Conservation (phyloP, 1,140 invertebrate species). For the Trachelipus rathkii region DNA sequence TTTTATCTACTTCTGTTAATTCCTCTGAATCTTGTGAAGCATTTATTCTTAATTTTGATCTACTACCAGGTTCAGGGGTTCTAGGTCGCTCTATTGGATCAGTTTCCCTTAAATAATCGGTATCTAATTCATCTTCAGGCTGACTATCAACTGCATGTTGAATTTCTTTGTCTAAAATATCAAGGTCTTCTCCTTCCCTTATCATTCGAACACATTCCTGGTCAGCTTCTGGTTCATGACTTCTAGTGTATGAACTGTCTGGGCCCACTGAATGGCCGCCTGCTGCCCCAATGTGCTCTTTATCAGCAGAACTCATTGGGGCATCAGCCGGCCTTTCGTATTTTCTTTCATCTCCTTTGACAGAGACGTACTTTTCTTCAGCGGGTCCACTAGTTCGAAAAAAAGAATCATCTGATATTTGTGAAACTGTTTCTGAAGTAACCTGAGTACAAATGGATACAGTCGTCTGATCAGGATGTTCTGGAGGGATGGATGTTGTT, state of each 20-base stretch:
- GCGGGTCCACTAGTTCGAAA: conserved; percentile 56
- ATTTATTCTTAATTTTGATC: conserved; percentile 31
- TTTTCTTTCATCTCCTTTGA: conserved; percentile 51
- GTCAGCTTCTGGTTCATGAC: conserved; percentile 47
- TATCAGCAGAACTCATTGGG: conserved; percentile 25
- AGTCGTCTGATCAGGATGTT: conserved; percentile 53
- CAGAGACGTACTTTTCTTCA: conserved; percentile 56
- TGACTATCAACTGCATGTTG: conserved; percentile 47
- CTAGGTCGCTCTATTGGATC: conserved; percentile 54
- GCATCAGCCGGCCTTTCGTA: conserved; percentile 41
- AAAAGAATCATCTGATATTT: conserved; percentile 47
- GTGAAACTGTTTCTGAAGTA: conserved; percentile 52
- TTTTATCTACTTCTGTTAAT: conserved; percentile 54
- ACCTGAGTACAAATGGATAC: conserved; percentile 56
- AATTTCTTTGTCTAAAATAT: conserved; percentile 44
- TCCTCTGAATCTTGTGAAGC: conserved; percentile 49
- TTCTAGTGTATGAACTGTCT: conserved; percentile 41
- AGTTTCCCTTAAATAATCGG: conserved; percentile 49
- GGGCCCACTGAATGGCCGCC: conserved; percentile 45
- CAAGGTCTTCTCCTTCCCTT: conserved; percentile 56
- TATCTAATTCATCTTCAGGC: conserved; percentile 45
- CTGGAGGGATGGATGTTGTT: conserved; percentile 52
- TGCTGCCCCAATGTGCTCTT: conserved; percentile 37
- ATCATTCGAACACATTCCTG: conserved; percentile 50
- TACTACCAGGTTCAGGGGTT: conserved; percentile 53